Evolutionary conservation across 2,888 invertebrate species (phyloP), one percentile per base, ranked within the genome.

Genomic region (Temnothorax rugatulus): DNA sequence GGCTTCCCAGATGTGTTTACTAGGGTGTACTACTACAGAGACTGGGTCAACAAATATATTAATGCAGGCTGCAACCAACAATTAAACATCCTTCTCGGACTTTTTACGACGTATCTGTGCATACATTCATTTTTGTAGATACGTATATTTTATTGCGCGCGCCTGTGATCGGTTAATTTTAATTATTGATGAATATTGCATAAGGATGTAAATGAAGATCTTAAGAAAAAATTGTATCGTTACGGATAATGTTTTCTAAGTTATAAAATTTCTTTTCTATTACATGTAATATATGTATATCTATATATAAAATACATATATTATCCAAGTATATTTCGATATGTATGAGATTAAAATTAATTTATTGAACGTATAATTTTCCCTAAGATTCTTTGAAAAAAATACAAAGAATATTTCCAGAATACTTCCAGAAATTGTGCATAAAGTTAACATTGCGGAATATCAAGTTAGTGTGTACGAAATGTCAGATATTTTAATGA

Each of bases 1-100:
- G 91, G 91, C 3, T 41, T 21, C n/a, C 90, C 91, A 13, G 90
- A 91, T 69, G 89, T 91, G 11, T 92, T 82, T 84, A 90, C 91
- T 2, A 86, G 61, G 18, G 86, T 89, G 0, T 73, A 47, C n/a
- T 41, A 50, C 8, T 87, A 81, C 75, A 52, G 18, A 86, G 75
- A 89, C 41, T 92, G 92, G 81, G 87, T 92, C 85, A 92, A 57
- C 0, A 4, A 77, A 1, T 21, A 44, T 25, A n/a, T 41, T 18
- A 59, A 59, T 44, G 13, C 25, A 38, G 25, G 57, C 25, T 11
- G 13, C 1, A 73, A n/a, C n/a, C n/a, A n/a, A 41, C 44, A 44
- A 52, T 44, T 11, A 3, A 73, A 44, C 1, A 44, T 73, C 4
- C 13, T 59, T 44, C 18, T 73, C 1, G 38, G 13, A 38, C 25